Base-by-base conservation (phyloP, 1,140 invertebrate genomes). In the Episyrphus balteatus region DNA sequence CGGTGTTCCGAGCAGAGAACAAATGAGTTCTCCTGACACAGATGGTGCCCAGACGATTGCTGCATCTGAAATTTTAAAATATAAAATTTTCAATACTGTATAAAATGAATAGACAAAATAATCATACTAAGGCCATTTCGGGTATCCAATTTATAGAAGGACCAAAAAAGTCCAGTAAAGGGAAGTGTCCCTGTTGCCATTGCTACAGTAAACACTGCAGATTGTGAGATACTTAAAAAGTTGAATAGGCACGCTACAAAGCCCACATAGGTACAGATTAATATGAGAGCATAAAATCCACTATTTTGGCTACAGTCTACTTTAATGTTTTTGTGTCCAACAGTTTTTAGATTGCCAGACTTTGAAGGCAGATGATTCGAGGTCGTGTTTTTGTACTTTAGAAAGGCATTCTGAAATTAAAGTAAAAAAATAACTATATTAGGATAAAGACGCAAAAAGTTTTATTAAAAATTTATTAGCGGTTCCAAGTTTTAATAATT, bases 91-190 rank as follows among this genome's bases (percentile, higher is more conserved):
- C n/a, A 14, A 44, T 26, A 5, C 2, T 18, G 10, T 31, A 14
- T 38, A 15, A 38, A 19, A 12, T n/a, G n/a, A n/a, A n/a, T n/a
- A n/a, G n/a, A n/a, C n/a, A n/a, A n/a, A 38, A 33, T 26, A 14
- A 5, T 26, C 8, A 5, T 26, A 26, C 21, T 26, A 26, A 26
- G 21, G 21, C 21, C 21, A 26, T 26, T 11, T 11, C 52, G 47
- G 18, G 53, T 45, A 17, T 49, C 36, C 63, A 75, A 70, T 50
- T 70, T 70, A 53, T 77, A 76, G 43, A 79, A 58, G n/a, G 75
- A 76, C 77, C 77, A 79, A 75, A 75, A 79, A 44, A 79, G 70
- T 3, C 73, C 74, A 5, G 74, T 69, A 3, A 79, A 39, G 10
- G 77, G 77, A 19, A 79, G 59, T 2, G 74, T 70, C 8, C 71